Evolutionary conservation across 2,113 vertebrate genomes (phyloP), one percentile per base, ranked within the genome.

Genomic region (Rhinopithecus roxellana): DNA sequence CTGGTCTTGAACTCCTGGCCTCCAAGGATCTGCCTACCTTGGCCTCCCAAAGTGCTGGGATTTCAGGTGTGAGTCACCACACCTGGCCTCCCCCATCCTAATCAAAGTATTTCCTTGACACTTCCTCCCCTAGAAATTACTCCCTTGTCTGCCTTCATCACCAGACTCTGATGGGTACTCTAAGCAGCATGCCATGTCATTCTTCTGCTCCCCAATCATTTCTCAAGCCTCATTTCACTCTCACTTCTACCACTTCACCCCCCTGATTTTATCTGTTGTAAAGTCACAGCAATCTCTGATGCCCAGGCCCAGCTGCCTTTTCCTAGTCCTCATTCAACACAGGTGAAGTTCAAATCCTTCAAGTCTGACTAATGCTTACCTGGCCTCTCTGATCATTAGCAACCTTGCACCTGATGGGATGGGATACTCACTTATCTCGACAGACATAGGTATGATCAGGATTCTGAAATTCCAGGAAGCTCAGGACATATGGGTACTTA

Each of bases 141-240:
- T 82, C 14, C 2, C 8, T 0, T 2, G 2, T 9, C 8, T 23
- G 12, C 17, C n/a, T 80, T 25, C 48, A 16, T 87, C 92, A 35
- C 78, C 38, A 52, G 59, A 52, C 9, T 25, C 43, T 1, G 45
- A 32, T 2, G 38, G 16, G 38, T 32, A 6, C 1, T 64, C 50
- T n/a, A 32, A 12, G 2, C 7, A 45, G 30, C 1, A 0, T 4
- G 43, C 57, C 4, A 7, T 3, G 32, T 38, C 17, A 6, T 14
- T 35, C 32, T 18, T 45, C 80, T 4, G 35, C 22, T 43, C 32
- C n/a, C 23, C 8, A 17, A 20, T 45, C 40, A 7, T 79, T 43
- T 55, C 48, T 79, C 16, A 16, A 61, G 69, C 52, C 45, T 23
- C 27, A 64, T n/a, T 8, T 40, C 10, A 70, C 20, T 17, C 45